These are phyloP conservation scores for Tragelaphus scriptus DNA, from an alignment of 2,113 vertebrate species.

Conservation along the genomic window DNA sequence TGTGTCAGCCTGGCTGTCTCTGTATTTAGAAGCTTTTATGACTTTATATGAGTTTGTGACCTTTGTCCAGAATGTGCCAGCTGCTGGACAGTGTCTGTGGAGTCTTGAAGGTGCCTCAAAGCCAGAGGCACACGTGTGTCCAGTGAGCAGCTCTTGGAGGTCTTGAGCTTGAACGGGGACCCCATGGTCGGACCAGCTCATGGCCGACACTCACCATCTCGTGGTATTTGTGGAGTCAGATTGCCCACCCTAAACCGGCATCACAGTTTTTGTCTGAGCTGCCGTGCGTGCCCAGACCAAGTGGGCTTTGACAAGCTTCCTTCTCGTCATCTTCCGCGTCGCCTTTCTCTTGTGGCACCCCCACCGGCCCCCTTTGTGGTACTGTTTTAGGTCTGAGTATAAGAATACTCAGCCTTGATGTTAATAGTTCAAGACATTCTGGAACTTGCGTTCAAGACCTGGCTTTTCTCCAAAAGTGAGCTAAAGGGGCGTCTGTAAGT, in stretches of 20 bases:
- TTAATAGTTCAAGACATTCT: background rate
- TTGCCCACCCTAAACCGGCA: background rate
- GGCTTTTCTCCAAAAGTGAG: background rate
- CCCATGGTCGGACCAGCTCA: accelerated
- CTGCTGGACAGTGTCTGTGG: background rate
- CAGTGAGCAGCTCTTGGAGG: background rate
- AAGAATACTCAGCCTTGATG: background rate
- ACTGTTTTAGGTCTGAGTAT: background rate
- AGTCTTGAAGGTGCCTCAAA: background rate
- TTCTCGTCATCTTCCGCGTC: background rate
- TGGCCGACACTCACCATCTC: background rate
- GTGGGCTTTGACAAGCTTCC: background rate
- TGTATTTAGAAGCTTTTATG: background rate
- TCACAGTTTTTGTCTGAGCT: background rate
- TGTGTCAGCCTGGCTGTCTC: background rate
- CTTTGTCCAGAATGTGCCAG: background rate
- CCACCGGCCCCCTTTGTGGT: background rate
- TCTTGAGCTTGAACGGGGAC: background rate
- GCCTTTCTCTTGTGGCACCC: background rate
- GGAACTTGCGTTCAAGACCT: background rate
- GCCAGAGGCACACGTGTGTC: background rate
- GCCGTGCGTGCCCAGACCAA: too few relatives aligned
- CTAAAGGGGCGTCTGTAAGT: background rate
- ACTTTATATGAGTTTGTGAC: background rate
- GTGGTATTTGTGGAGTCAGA: background rate